Percentiles rank a stretch among this genome's conserved stretches.
These are phyloP conservation scores for Lucilia cuprina DNA, from an alignment of 1,140 invertebrate species.

Conservation along the genomic window DNA sequence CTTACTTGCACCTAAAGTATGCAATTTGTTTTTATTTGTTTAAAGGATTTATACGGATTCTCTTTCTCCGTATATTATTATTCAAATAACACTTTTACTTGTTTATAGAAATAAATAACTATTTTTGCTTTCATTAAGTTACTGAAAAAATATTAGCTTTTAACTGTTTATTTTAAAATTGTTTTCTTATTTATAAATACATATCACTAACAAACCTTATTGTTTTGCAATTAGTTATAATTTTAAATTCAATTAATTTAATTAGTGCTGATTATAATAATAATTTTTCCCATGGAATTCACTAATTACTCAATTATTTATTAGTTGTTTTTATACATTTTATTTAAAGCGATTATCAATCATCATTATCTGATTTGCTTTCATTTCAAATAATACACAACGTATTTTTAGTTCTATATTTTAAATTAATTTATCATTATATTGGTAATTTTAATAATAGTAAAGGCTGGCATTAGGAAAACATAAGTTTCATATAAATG, in stretches of 20 bases:
- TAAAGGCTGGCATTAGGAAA: not conserved
- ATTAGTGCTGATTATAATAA: not conserved
- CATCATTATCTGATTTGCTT: not conserved
- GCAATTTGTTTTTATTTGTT: slow-evolving; percentile 33
- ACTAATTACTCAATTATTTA: not conserved
- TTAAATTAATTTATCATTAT: not conserved
- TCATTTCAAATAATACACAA: not conserved
- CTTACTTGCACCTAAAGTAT: slow-evolving; percentile 25
- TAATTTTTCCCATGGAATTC: too few species aligned
- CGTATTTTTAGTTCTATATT: not conserved
- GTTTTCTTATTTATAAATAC: not conserved
- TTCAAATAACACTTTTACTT: too few species aligned
- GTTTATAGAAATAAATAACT: not conserved
- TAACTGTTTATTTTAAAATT: not conserved
- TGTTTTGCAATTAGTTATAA: not conserved
- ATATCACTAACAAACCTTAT: not conserved
- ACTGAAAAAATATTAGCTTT: not conserved
- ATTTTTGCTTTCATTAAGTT: not conserved
- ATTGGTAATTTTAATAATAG: not conserved
- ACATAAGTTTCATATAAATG: not conserved
- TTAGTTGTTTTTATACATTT: not conserved
- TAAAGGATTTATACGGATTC: not conserved
- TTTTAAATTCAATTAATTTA: not conserved
- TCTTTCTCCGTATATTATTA: too few species aligned
- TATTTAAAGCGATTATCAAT: not conserved